phyloP scores from a whole-genome alignment of 2,113 vertebrate genomes.

The Egretta garzetta region DNA sequence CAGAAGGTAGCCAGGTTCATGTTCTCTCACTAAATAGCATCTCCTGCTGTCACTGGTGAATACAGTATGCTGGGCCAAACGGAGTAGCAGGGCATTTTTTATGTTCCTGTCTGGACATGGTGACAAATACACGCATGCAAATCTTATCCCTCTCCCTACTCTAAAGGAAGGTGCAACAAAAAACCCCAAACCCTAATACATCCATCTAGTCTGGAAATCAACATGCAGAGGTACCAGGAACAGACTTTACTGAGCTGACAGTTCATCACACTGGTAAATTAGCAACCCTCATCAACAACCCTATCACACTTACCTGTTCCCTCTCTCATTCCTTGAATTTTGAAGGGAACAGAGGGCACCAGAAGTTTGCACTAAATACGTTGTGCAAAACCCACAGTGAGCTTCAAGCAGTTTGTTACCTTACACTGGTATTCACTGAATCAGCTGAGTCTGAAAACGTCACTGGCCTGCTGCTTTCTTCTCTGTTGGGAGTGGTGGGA shows the following conservation, averaged over 20 bases:
- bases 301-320: not conserved
- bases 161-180: not conserved
- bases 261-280: not conserved
- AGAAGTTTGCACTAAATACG: not conserved
- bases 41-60: not conserved
- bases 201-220: not conserved
- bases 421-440: not conserved
- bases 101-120: not conserved
- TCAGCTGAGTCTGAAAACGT: not conserved
- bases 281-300: not conserved
- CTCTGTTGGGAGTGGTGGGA: not conserved
- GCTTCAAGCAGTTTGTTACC: not conserved
- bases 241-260: not conserved
- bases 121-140: not conserved
- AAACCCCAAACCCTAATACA: not conserved
- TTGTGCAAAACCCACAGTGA: not conserved
- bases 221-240: not conserved
- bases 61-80: not conserved
- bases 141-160: not conserved
- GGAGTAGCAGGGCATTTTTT: not conserved
- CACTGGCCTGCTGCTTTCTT: not conserved
- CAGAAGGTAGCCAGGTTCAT: not conserved
- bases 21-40: not conserved
- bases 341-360: not conserved
- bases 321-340: not conserved